Percentiles rank a stretch among this genome's conserved stretches.
phyloP scores from a whole-genome alignment of 2,797 vertebrate genomes.

The Tapirus indicus region DNA sequence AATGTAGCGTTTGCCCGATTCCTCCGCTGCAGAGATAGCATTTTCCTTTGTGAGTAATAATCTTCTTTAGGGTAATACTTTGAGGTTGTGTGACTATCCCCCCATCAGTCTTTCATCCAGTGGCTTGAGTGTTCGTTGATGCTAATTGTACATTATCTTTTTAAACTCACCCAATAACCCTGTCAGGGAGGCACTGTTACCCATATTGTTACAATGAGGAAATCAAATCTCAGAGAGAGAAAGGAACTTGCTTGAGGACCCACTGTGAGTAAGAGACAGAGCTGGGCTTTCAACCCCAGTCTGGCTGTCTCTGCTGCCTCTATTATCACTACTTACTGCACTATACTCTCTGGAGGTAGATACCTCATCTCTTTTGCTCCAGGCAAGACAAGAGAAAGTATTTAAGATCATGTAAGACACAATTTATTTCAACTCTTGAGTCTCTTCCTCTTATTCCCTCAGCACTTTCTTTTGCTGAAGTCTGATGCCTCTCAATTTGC shows the following conservation, averaged over 20 bases:
- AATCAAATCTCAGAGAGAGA: not conserved
- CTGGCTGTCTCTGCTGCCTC: not conserved
- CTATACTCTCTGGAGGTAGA: not conserved
- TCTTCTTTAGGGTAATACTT: not conserved
- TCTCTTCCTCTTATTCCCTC: not conserved
- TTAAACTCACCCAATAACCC: not conserved
- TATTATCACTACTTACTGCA: not conserved
- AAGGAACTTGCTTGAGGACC: not conserved
- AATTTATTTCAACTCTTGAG: constrained; percentile 24
- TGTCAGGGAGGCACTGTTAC: not conserved
- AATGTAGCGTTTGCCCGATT: not conserved
- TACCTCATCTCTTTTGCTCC: constrained; percentile 46
- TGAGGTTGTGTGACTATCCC: not conserved
- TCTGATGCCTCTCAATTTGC: not conserved
- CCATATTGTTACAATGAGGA: not conserved
- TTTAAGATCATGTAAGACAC: constrained; percentile 37
- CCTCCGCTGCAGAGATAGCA: not conserved
- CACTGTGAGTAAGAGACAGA: not conserved
- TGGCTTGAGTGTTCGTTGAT: not conserved
- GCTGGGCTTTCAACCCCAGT: not conserved
- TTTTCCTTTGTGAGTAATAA: not conserved
- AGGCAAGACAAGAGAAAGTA: constrained; percentile 54
- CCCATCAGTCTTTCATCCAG: not conserved
- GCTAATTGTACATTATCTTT: not conserved
- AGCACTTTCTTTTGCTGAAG: not conserved